Evolutionary conservation across 1,140 invertebrate species (phyloP), one percentile per base, ranked within the genome.

Genomic region (Anastrepha obliqua): DNA sequence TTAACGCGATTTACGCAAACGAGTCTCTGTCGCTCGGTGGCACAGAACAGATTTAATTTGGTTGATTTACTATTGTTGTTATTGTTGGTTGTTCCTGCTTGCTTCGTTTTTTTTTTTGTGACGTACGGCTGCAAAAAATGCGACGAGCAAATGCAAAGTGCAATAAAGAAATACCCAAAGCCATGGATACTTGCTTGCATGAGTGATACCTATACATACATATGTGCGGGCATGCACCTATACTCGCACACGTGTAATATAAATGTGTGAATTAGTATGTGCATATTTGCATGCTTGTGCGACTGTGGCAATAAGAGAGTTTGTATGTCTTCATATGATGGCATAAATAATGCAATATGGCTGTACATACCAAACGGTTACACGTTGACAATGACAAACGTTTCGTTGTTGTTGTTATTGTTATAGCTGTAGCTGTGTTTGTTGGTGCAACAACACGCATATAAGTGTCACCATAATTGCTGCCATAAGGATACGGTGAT

Each of bases 391-490:
- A 74, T 85, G 81, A 85, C 58, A 85, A 85, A 85, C 81, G 51
- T 58, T 58, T 29, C 81, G 44, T 47, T 44, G 17, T 51, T 81
- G n/a, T 67, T 67, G 29, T 20, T 47, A 15, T n/a, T 74, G 70
- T 74, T 47, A 42, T 29, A 17, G 39, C 47, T 29, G 29, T 29
- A 29, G 29, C 29, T 29, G 29, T 29, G 29, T 29, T 29, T 70
- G 65, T 2, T 74, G 17, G 4, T 74, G 70, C 67, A 74, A 74
- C 81, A 85, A 85, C 81, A 85, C 55, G 20, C 58, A 86, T 86
- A 62, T 67, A 86, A 86, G 86, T 86, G 86, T 86, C 86, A 67
- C 86, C 86, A 86, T 86, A 86, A 86, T 86, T 86, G 86, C 51
- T 86, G 86, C 86, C 86, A 86, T 86, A 86, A 86, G 60, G 86